Base-by-base conservation (phyloP, 2,888 invertebrate species). In the Trachelus iudaicus region DNA sequence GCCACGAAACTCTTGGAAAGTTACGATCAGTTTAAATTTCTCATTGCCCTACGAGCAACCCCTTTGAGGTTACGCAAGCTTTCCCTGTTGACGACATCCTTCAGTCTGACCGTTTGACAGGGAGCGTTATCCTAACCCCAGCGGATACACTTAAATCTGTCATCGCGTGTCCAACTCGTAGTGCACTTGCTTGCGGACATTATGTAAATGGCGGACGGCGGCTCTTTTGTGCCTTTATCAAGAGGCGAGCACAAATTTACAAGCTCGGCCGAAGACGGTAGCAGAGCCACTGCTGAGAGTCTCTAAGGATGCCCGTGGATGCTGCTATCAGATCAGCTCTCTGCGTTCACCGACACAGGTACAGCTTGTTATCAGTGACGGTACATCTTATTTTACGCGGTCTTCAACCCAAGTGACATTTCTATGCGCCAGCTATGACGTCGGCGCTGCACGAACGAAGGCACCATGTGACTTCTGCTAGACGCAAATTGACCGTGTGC, bases 311-410 rank as follows among this genome's bases (percentile, higher is more conserved):
- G 34, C 34, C 37, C 74, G 68, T 34, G 71, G 31, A 34, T 13
- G 31, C 33, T 34, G 84, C 83, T 87, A 87, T 87, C 87, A 87
- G 87, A 87, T 87, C 86, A 82, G 75, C 79, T 76, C 82, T 73
- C 73, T 73, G 75, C 71, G 79, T 80, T 81, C 80, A 77, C 75
- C 76, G 80, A 75, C 78, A 75, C 73, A 75, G 73, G 76, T 74
- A 79, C 77, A 33, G 40, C 23, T 33, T 76, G 89, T 91, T 91
- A 91, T 91, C 91, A 91, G 90, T 87, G 88, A 88, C 87, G 90
- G 88, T 90, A 90, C 90, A 91, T 91, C 91, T 91, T 91, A 91
- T 90, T 91, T 91, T 91, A 90, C 91, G 89, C 89, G 87, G 85
- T 87, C 89, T 88, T 91, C 90, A 87, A 83, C 82, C 83, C 82